Evolutionary conservation across 1,140 invertebrate genomes (phyloP).

Genomic region (Drosophila teissieri): DNA sequence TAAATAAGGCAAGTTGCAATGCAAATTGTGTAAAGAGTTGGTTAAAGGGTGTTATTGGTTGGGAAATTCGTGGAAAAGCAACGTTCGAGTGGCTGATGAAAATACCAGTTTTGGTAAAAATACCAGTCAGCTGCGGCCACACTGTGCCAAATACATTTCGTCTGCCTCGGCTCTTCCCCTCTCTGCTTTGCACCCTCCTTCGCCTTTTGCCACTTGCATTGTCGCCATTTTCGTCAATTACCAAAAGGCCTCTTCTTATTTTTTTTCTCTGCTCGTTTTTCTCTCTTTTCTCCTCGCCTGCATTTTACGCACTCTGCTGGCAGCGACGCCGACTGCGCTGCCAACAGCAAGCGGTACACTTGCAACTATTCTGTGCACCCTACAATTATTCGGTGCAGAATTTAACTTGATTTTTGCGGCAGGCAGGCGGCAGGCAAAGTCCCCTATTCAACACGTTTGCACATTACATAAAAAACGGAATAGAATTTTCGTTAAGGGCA

Average conservation of each 20-base stretch:
- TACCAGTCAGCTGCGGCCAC: slow-evolving; percentile 57
- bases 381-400: too few species aligned
- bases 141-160: slow-evolving; percentile 78
- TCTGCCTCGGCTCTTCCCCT: slow-evolving; percentile 45
- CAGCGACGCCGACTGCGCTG: slow-evolving; percentile 30
- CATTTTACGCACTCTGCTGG: slow-evolving; percentile 37
- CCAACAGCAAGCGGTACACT: slow-evolving; percentile 40
- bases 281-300: slow-evolving; percentile 6
- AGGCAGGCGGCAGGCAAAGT: not conserved
- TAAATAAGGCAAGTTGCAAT: not conserved
- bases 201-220: slow-evolving; percentile 63
- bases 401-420: slow-evolving; percentile 8
- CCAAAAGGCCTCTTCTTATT: slow-evolving; percentile 52
- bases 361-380: slow-evolving; percentile 28
- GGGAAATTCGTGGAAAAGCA: not conserved
- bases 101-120: slow-evolving; percentile 4
- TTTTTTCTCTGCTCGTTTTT: slow-evolving; percentile 37
- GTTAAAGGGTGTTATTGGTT: not conserved
- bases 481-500: slow-evolving; percentile 32
- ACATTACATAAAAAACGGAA: slow-evolving; percentile 74
- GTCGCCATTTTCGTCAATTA: slow-evolving; percentile 83
- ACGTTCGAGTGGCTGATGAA: not conserved
- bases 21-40: not conserved
- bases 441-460: slow-evolving; percentile 62
- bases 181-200: slow-evolving; percentile 19